Conservation (phyloP, 2,888 invertebrate species). For the Oasisia sp. region DNA sequence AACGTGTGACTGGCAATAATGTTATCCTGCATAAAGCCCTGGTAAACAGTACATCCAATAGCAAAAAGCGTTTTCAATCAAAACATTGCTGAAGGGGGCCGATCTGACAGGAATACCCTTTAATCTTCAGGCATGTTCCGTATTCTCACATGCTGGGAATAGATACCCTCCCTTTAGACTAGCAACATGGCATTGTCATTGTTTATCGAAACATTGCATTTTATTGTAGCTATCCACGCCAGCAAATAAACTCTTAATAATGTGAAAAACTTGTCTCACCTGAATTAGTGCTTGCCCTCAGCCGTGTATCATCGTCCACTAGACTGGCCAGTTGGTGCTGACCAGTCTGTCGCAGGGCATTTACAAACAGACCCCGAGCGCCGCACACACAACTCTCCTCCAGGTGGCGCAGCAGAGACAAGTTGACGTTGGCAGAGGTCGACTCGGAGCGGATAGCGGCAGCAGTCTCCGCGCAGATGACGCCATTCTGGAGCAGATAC, state of each 20-base stretch:
- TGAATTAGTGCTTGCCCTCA: not conserved
- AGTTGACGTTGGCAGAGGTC: not conserved
- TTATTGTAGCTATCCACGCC: no score
- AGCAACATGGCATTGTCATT: no score
- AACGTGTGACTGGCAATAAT: no score
- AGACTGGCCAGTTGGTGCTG: not conserved
- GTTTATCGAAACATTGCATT: no score
- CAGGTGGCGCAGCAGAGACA: not conserved
- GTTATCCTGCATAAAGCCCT: no score
- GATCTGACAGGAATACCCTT: no score
- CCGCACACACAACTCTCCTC: slow-evolving; percentile 10
- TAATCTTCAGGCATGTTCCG: no score
- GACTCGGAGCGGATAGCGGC: not conserved
- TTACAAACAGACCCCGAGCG: not conserved
- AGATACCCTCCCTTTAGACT: no score
- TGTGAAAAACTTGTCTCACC: not conserved
- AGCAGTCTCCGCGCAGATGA: not conserved
- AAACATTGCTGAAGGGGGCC: no score
- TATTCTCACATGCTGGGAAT: no score
- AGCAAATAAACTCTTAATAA: not conserved
- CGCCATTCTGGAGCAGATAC: slow-evolving; percentile 6
- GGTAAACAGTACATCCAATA: no score
- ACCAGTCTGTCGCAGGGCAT: not conserved
- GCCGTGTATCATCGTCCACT: not conserved
- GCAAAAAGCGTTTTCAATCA: no score